phyloP scores from a whole-genome alignment of 2,797 vertebrate species.

The Hemibagrus guttatus region DNA sequence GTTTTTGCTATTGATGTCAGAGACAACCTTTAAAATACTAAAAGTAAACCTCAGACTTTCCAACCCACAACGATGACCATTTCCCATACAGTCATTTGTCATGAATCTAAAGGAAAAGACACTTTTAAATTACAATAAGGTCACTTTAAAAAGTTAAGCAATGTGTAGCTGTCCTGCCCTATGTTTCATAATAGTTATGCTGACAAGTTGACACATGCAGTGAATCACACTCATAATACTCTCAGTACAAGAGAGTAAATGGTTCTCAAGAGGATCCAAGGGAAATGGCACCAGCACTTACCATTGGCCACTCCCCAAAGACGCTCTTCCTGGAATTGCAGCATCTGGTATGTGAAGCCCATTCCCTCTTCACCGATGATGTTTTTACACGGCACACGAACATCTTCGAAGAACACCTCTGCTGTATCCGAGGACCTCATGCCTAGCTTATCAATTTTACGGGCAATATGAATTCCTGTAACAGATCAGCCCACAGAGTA shows the following conservation, averaged over 20 bases:
- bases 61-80: not conserved
- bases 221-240: slow-evolving; percentile 16
- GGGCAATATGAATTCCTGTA: slow-evolving; percentile 80
- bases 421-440: slow-evolving; percentile 86
- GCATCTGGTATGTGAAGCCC: slow-evolving; percentile 89
- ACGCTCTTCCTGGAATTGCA: slow-evolving; percentile 88
- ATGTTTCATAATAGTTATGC: not conserved
- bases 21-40: not conserved
- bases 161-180: not conserved
- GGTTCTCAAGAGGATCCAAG: not conserved
- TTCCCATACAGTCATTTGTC: not conserved
- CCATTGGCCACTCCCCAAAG: slow-evolving; percentile 79
- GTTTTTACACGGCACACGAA: slow-evolving; percentile 79
- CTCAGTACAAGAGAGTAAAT: not conserved
- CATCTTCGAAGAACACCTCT: slow-evolving; percentile 85
- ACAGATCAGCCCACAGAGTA: not conserved
- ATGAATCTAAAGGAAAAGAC: not conserved
- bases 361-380: slow-evolving; percentile 85
- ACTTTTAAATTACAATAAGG: not conserved
- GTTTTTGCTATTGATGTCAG: not conserved
- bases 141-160: not conserved
- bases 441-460: slow-evolving; percentile 84
- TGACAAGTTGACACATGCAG: not conserved
- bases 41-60: slow-evolving; percentile 16
- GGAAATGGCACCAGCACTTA: slow-evolving; percentile 66